Base-by-base conservation (phyloP, 2,113 vertebrate species). In the Dicrurus megarhynchus region DNA sequence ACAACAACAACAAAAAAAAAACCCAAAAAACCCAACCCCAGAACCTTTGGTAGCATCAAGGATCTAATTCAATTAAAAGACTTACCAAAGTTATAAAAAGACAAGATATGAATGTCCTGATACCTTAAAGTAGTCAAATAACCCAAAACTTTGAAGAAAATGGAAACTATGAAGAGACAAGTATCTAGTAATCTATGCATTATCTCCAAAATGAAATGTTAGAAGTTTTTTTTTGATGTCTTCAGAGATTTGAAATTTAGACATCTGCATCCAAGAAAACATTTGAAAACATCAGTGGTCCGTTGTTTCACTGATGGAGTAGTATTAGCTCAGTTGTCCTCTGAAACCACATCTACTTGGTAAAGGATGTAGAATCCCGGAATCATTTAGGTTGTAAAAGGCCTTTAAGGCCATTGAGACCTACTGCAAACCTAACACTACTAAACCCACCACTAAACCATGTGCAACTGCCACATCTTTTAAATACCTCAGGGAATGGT, bases 131-230 rank as follows among this genome's bases (percentile, higher is more conserved):
- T 16, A 85, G 18, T n/a, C 15, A 82, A 37, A 11, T 52, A 47
- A 2, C 3, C 9, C 10, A 50, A 65, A 46, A 71, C 5, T 33
- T 77, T 12, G 52, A 89, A 61, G 33, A n/a, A 77, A 61, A 27
- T 28, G 9, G 23, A 47, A 78, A 23, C 18, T 20, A 7, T 50
- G 37, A n/a, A 80, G 20, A 52, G 3, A 50, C 0, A 0, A 16
- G 3, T 39, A 56, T 32, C 14, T 46, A 39, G 11, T 21, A n/a
- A 26, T 52, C 16, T 35, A 18, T 57, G 15, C 22, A 44, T 39
- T 47, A 37, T 39, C 10, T 52, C 17, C 20, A 39, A 52, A 71
- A 53, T 18, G 6, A 64, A 82, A 73, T 1, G 8, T 53, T 86
- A 18, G 30, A 57, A 41, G 27, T 74, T 52, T 50, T 49, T 32